phyloP scores from a whole-genome alignment of 1,140 invertebrate species.

The Lordiphosa stackelbergi region DNA sequence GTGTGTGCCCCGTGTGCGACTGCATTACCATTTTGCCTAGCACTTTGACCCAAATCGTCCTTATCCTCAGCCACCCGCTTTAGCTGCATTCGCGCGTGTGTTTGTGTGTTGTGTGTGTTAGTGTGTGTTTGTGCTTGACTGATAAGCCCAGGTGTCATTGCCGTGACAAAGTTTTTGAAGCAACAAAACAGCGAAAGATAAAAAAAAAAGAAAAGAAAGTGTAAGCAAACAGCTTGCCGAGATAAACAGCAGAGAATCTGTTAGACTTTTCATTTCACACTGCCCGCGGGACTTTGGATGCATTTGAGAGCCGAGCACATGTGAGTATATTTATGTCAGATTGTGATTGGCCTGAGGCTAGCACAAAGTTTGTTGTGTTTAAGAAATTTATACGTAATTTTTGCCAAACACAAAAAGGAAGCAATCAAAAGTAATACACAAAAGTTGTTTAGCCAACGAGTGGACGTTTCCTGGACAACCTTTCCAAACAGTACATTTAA shows the following conservation, averaged over 20 bases:
- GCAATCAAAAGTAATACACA: too few species aligned
- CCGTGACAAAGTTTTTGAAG: conserved; percentile 32
- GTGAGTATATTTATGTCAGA: conserved; percentile 51
- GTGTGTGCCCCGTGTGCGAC: conserved; percentile 35
- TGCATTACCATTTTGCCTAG: conserved; percentile 62
- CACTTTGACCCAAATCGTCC: conserved; percentile 68
- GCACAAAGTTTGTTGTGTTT: conserved; percentile 22
- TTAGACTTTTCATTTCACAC: neutral
- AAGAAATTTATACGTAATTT: too few species aligned
- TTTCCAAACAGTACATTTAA: too few species aligned
- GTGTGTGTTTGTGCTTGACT: conserved; percentile 28
- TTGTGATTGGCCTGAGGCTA: conserved; percentile 44
- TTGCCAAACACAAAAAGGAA: too few species aligned
- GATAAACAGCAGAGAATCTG: conserved; percentile 1
- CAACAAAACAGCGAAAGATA: conserved; percentile 6
- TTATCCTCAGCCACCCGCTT: neutral
- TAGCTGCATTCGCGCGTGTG: conserved; percentile 15
- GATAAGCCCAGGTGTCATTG: conserved; percentile 53
- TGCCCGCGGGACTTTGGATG: too few species aligned
- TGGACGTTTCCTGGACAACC: too few species aligned
- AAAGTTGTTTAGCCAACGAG: too few species aligned
- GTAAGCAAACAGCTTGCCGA: conserved; percentile 12
- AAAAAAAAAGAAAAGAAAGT: neutral
- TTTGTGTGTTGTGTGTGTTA: conserved; percentile 9
- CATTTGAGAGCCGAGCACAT: conserved; percentile 13